phyloP scores from a whole-genome alignment of 2,888 invertebrate species.

The Philereme transversata region DNA sequence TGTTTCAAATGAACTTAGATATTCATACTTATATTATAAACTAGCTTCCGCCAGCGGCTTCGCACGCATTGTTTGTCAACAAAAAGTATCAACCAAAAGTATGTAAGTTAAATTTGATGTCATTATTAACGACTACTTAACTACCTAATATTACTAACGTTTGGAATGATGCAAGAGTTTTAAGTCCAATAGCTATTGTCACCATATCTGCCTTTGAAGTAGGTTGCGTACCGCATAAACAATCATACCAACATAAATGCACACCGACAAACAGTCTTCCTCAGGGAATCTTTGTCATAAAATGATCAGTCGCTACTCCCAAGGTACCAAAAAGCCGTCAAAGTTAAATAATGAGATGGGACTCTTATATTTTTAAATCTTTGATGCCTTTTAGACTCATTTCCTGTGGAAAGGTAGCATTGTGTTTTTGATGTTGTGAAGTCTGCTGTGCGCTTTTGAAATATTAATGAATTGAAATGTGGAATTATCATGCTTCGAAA shows the following conservation, averaged over 20 bases:
- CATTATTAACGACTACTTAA: no score
- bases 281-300: constrained; percentile 68
- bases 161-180: no score
- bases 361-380: constrained; percentile 58
- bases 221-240: constrained; percentile 54
- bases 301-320: constrained; percentile 63
- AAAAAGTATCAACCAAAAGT: no score
- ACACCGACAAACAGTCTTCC: constrained; percentile 54
- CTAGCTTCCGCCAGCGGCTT: no score
- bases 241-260: constrained; percentile 54
- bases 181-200: constrained; percentile 28
- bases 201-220: constrained; percentile 56
- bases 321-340: constrained; percentile 41
- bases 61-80: no score
- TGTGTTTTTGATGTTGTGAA: constrained; percentile 22
- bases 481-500: background rate
- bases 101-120: no score
- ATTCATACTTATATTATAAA: no score
- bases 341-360: constrained; percentile 71
- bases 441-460: constrained; percentile 17
- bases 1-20: no score
- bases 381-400: constrained; percentile 40
- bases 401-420: constrained; percentile 27
- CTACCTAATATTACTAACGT: no score
- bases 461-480: constrained; percentile 20